These are phyloP conservation scores for Achatina immaculata DNA, from an alignment of 1,140 invertebrate genomes.

Conservation along the genomic window DNA sequence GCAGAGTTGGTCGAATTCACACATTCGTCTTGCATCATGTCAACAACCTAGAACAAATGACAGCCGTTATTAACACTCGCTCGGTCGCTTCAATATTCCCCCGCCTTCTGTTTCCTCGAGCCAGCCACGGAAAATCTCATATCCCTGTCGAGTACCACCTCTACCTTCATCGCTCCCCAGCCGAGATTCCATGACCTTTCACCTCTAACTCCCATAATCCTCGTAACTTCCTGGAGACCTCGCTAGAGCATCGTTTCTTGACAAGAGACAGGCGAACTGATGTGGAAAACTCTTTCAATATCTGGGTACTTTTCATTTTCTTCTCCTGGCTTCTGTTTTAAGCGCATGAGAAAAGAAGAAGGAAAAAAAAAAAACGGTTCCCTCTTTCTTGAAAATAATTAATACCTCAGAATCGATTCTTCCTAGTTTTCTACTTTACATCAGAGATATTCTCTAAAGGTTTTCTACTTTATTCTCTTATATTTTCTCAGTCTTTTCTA, in stretches of 20 bases:
- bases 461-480: no score
- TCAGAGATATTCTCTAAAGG: no score
- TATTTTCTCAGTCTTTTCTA: no score
- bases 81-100: not conserved
- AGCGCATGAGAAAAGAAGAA: no score
- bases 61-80: not conserved
- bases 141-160: not conserved
- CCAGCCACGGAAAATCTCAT: not conserved
- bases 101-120: not conserved
- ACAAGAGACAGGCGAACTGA: not conserved
- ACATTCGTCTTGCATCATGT: constrained; percentile 5
- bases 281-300: not conserved
- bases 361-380: no score
- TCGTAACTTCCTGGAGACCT: not conserved
- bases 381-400: no score
- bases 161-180: no score
- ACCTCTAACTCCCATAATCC: not conserved
- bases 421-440: no score
- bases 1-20: no score
- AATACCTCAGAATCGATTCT: no score
- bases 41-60: constrained; percentile 6
- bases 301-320: not conserved
- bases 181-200: not conserved
- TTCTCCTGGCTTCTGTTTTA: not conserved
- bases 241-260: not conserved